These are phyloP conservation scores for Arctopsyche grandis DNA, from an alignment of 1,140 invertebrate species.

Conservation along the genomic window DNA sequence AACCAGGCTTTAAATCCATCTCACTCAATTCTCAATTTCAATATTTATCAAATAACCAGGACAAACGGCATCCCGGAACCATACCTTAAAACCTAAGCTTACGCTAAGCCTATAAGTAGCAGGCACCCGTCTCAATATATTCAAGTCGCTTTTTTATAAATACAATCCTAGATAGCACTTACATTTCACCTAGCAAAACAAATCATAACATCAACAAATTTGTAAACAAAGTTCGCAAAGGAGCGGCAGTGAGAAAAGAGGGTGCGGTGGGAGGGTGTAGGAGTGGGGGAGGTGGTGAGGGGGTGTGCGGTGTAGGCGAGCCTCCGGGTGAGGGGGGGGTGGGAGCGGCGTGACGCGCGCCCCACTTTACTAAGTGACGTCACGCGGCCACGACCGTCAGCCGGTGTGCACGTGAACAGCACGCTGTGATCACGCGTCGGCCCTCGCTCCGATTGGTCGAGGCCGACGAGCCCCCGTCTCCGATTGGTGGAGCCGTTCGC, in stretches of 20 bases:
- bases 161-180: too few relatives aligned
- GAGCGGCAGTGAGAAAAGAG: too few relatives aligned
- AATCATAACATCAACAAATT: too few relatives aligned
- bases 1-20: too few relatives aligned
- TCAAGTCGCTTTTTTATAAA: too few relatives aligned
- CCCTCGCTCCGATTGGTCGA: slow-evolving; percentile 63
- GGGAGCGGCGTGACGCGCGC: slow-evolving; percentile 61
- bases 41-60: too few relatives aligned
- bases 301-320: slow-evolving; percentile 46
- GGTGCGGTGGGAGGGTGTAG: background rate
- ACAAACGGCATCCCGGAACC: too few relatives aligned
- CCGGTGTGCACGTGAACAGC: slow-evolving; percentile 69
- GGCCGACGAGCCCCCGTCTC: slow-evolving; percentile 59
- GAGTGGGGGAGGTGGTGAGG: background rate
- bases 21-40: too few relatives aligned
- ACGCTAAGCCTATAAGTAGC: too few relatives aligned
- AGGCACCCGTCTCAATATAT: too few relatives aligned
- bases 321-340: slow-evolving; percentile 59
- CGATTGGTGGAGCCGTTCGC: slow-evolving; percentile 57
- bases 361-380: slow-evolving; percentile 61
- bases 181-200: too few relatives aligned
- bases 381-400: slow-evolving; percentile 55
- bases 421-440: slow-evolving; percentile 66
- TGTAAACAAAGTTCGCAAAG: background rate
- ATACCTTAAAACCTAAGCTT: too few relatives aligned